phyloP scores from a whole-genome alignment of 2,113 vertebrate genomes.

The Notiomystis cincta region DNA sequence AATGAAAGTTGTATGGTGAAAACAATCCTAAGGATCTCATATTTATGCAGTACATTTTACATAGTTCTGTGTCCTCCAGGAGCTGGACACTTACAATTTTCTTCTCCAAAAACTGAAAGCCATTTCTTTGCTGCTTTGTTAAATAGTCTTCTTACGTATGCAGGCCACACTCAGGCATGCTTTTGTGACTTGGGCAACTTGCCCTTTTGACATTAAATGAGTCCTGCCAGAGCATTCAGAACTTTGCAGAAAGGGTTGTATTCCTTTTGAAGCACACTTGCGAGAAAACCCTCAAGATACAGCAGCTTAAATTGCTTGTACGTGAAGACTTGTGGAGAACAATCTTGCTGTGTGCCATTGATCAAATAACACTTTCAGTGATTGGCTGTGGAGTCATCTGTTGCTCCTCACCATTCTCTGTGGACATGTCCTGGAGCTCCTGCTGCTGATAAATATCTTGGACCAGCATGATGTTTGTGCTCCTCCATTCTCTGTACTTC shows the following conservation, averaged over 20 bases:
- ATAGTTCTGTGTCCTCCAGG: neutral
- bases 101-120: neutral
- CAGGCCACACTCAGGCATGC: neutral
- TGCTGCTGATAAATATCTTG: constrained; percentile 81
- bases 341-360: neutral
- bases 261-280: neutral
- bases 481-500: constrained; percentile 91
- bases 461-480: constrained; percentile 81
- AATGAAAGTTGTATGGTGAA: neutral
- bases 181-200: neutral
- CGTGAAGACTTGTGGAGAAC: fast-evolving
- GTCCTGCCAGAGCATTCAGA: neutral
- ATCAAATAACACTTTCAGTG: constrained; percentile 66
- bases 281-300: neutral
- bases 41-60: neutral
- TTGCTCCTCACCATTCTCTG: constrained; percentile 36
- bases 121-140: neutral
- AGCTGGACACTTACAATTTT: neutral
- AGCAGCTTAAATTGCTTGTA: constrained; percentile 4
- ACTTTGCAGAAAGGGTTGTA: neutral
- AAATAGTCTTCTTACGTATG: neutral
- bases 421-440: neutral
- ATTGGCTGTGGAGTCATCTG: constrained; percentile 7
- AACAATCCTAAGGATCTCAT: neutral
- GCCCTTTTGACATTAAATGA: neutral